Conservation (phyloP, 53 echinoderm and acorn worm species). For the Holothuria leucospilota region DNA sequence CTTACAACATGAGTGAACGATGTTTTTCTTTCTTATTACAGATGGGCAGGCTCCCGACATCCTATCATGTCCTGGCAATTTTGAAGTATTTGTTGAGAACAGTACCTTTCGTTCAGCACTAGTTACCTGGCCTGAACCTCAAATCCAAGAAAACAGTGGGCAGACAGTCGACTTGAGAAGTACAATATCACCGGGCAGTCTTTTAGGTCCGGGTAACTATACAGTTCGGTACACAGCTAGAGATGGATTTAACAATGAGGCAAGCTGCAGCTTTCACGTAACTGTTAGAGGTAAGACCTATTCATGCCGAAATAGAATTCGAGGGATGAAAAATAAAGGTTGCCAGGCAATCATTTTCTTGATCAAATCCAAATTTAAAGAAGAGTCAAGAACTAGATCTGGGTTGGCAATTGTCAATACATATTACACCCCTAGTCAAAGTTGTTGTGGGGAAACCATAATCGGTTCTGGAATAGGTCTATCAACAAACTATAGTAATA, state of each 20-base stretch:
- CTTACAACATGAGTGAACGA: too few relatives aligned
- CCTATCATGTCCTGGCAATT: background rate
- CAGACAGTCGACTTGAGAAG: background rate
- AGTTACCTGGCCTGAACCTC: background rate
- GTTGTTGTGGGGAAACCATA: too few relatives aligned
- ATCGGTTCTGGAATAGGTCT: too few relatives aligned
- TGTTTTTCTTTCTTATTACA: background rate
- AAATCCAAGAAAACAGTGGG: slow-evolving; percentile 2
- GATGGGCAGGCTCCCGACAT: slow-evolving; percentile 1
- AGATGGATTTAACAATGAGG: background rate
- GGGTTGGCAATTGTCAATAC: too few relatives aligned
- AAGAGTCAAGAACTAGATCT: too few relatives aligned
- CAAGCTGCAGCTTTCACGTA: background rate
- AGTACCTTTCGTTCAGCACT: slow-evolving; percentile 4
- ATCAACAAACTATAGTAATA: too few relatives aligned
- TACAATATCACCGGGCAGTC: background rate
- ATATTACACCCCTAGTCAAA: too few relatives aligned
- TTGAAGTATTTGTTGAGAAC: background rate
- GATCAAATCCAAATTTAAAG: too few relatives aligned
- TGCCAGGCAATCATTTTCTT: too few relatives aligned
- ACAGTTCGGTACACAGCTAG: background rate
- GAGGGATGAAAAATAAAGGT: too few relatives aligned
- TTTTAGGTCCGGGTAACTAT: background rate
- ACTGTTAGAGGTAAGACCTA: background rate
- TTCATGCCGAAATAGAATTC: too few relatives aligned